Evolutionary conservation across 2,888 invertebrate genomes (phyloP).

Genomic region (Caenorhabditis plicata): DNA sequence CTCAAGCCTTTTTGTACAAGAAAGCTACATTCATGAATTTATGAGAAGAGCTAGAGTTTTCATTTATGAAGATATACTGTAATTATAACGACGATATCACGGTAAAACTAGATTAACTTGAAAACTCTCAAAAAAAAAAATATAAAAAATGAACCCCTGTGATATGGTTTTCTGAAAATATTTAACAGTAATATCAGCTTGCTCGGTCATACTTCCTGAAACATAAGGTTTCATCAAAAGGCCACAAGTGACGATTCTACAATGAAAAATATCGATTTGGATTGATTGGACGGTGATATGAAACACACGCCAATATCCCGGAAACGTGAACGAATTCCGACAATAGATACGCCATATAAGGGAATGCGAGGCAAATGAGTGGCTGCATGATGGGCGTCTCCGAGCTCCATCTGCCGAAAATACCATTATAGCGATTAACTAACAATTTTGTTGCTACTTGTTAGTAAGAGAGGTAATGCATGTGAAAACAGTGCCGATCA

Average conservation of each 20-base stretch:
- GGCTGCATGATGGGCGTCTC: constrained; percentile 96
- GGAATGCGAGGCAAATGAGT: constrained; percentile 95
- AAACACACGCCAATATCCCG: constrained; percentile 92
- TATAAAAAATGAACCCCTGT: constrained; percentile 70
- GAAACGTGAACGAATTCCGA: constrained; percentile 98
- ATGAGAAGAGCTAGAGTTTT: too few relatives aligned
- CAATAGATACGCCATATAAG: constrained; percentile 90
- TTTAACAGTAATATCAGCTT: constrained; percentile 68
- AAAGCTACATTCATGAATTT: too few relatives aligned
- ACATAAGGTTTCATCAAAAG: constrained; percentile 80
- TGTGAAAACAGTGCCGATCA: constrained; percentile 54
- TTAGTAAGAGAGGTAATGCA: constrained; percentile 49
- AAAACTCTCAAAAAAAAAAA: neutral
- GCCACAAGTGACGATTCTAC: constrained; percentile 95
- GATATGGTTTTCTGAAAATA: constrained; percentile 98
- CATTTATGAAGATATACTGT: too few relatives aligned
- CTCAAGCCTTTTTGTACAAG: neutral
- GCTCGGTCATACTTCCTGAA: constrained; percentile 53
- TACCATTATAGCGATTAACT: constrained; percentile 1
- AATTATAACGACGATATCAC: too few relatives aligned
- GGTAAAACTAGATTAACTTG: too few relatives aligned
- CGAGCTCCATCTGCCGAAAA: constrained; percentile 76
- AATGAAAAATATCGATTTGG: constrained; percentile 3
- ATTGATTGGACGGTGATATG: neutral
- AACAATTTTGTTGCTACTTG: constrained; percentile 50